Percentiles rank a stretch among this genome's conserved stretches.
Conservation (phyloP, 1,140 invertebrate genomes). For the Brachystomella parvula region DNA sequence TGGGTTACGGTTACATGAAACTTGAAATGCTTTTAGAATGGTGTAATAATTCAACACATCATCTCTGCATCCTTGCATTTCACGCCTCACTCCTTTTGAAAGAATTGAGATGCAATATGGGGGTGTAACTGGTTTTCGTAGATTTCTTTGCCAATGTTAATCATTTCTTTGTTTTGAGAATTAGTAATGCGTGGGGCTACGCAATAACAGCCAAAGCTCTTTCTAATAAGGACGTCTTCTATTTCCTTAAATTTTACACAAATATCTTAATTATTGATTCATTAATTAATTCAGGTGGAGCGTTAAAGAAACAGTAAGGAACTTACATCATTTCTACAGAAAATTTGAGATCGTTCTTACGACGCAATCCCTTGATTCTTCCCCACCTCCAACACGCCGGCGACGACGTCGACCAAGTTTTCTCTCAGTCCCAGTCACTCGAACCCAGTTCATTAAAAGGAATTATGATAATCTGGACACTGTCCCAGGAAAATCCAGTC, state of each 20-base stretch:
- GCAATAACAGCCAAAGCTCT: no score
- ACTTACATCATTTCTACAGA: not conserved
- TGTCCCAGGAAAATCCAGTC: not conserved
- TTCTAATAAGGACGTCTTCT: no score
- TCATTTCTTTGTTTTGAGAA: not conserved
- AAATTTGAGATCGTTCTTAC: not conserved
- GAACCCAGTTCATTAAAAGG: not conserved
- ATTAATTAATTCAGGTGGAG: no score
- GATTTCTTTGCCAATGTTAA: slow-evolving; percentile 10
- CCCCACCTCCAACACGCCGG: not conserved
- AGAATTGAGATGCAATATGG: not conserved
- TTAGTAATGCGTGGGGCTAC: no score
- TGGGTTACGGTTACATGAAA: no score
- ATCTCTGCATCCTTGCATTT: no score
- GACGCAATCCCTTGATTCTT: not conserved
- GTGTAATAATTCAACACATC: no score
- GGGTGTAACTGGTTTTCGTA: not conserved
- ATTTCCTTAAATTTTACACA: no score
- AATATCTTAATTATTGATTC: no score
- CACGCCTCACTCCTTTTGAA: no score
- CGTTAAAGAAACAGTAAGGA: not conserved
- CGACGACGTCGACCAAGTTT: not conserved
- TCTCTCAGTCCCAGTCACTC: not conserved
- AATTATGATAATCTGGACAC: not conserved
- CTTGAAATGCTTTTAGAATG: no score